phyloP scores from a whole-genome alignment of 2,797 vertebrate species.

The Gallinago stenura region DNA sequence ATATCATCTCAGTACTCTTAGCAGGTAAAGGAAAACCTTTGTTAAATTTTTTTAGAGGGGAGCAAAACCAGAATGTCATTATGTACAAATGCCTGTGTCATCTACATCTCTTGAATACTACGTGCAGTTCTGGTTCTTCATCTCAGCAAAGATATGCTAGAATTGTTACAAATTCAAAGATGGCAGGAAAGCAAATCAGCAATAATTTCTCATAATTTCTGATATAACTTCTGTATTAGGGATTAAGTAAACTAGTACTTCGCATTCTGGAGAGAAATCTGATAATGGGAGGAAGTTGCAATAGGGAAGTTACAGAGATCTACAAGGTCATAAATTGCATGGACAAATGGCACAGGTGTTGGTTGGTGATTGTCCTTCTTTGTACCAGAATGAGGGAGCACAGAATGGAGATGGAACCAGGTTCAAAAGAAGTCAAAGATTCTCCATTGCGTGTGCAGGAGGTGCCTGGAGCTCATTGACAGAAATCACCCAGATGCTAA shows the following conservation, averaged over 20 bases:
- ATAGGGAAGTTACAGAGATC: not conserved
- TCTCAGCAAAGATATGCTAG: not conserved
- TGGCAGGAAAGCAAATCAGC: not conserved
- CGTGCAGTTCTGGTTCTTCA: not conserved
- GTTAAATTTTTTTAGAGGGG: not conserved
- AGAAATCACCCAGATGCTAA: not conserved
- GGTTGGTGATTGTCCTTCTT: not conserved
- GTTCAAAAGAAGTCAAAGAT: not conserved
- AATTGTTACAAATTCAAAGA: not conserved
- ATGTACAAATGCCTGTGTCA: not conserved
- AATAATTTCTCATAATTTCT: not conserved
- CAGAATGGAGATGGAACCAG: not conserved
- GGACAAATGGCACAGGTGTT: not conserved
- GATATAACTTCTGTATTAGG: not conserved
- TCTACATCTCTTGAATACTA: not conserved
- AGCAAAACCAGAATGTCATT: not conserved
- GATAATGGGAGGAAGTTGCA: not conserved
- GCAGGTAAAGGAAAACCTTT: not conserved
- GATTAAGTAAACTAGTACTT: not conserved
- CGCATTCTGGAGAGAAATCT: not conserved
- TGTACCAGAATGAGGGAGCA: not conserved
- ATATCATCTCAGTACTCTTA: not conserved
- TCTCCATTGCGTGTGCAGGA: not conserved
- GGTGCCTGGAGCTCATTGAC: not conserved
- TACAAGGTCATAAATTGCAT: not conserved